Evolutionary conservation across 1,140 invertebrate species (phyloP), one percentile per base, ranked within the genome.

Genomic region (Psilanteris sp.): DNA sequence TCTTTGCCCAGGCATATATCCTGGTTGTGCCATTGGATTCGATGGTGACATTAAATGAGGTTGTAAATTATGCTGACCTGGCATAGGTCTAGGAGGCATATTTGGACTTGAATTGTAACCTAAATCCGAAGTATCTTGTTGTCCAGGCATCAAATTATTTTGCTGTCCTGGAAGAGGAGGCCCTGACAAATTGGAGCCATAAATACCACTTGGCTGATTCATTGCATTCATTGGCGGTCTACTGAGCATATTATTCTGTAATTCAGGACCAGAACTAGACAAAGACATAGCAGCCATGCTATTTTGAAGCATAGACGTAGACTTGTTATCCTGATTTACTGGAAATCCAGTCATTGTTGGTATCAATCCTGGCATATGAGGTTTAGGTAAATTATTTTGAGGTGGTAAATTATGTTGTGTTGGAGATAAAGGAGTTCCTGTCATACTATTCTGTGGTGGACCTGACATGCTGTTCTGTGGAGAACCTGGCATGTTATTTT

Each of bases 31-130:
- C 10, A 29, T 29, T 14, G 43, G 61, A 34, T 20, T 39, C 10
- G 77, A 85, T 11, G 86, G 83, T 11, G 73, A 48, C 22, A 66
- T 36, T 20, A 79, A 73, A 31, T 66, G 76, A 18, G 50, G 57
- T 26, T 77, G 79, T 1, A 44, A 31, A 27, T 62, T 39, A 15
- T 39, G 44, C 3, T 67, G 62, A 13, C 81, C 81, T 52, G 86
- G 86, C 8, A 78, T 52, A 5, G 78, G 55, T 16, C 79, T 50
- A 10, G 34, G 48, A 14, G 77, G 15, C 18, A 79, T 31, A 48
- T 66, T 43, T 34, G 31, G 26, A 8, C 52, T 15, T 13, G 22
- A 24, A 26, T 6, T 32, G 16, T 7, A 20, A 11, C 9, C 24
- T 9, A 9, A 0, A 15, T 3, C 4, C 3, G 50, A 46, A 14